Percentiles rank a stretch among this genome's conserved stretches.
Conservation (phyloP, 2,113 vertebrate species). For the Petaurus breviceps region DNA sequence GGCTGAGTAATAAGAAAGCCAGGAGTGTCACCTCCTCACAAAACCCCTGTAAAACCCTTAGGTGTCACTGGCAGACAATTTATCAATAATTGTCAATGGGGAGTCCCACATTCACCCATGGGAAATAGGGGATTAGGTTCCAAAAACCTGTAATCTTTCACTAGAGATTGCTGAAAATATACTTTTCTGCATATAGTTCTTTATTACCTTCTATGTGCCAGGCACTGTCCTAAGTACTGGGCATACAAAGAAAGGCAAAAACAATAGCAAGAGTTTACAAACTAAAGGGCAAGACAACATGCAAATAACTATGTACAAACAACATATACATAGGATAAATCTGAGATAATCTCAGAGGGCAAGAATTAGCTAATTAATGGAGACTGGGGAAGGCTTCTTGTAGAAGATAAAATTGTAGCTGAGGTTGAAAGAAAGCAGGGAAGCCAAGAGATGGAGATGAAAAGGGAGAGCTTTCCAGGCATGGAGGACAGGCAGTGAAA, state of each 20-base stretch:
- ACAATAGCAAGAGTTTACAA: neutral
- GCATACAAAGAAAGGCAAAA: neutral
- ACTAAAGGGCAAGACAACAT: neutral
- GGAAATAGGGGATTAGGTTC: neutral
- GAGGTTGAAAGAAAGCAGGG: neutral
- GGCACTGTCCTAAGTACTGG: neutral
- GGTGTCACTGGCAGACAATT: neutral
- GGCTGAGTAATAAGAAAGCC: too few relatives aligned
- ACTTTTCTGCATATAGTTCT: neutral
- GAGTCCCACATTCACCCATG: neutral
- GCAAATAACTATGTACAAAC: neutral
- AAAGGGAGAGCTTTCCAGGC: too few relatives aligned
- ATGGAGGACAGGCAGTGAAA: too few relatives aligned
- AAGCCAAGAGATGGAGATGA: too few relatives aligned
- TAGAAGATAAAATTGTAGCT: neutral
- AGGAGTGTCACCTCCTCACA: too few relatives aligned
- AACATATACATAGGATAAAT: neutral
- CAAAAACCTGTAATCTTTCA: neutral
- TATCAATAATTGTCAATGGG: neutral
- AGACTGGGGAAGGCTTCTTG: neutral
- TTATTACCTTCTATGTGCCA: neutral
- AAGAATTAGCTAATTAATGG: neutral
- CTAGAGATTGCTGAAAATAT: neutral
- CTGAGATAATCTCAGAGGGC: neutral
- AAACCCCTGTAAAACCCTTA: neutral